Base-by-base conservation (phyloP, 2,797 vertebrate genomes). In the Sphenodon punctatus region DNA sequence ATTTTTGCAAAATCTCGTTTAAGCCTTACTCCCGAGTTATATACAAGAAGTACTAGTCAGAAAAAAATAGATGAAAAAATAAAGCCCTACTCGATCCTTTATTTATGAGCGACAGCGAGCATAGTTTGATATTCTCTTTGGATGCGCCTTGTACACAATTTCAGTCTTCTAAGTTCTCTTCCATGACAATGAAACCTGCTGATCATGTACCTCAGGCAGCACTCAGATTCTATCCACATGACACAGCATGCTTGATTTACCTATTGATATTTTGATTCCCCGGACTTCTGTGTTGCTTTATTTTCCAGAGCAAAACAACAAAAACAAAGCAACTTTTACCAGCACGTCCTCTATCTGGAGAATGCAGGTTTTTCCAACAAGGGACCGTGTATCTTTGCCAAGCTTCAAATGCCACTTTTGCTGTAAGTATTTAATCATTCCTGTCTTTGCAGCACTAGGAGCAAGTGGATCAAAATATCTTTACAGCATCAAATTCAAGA, bases 391-490 rank as follows among this genome's bases (percentile, higher is more conserved):
- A 7, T 17, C 68, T 63, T 39, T 27, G 10, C 7, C 43, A 43
- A 22, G 10, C 38, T 58, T 58, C 36, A 16, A 14, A 12, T 32
- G 14, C 3, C 27, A 12, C 11, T 65, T 63, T 76, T 25, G 43
- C 76, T 59, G 30, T 67, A 80, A 60, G 27, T 69, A 27, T 80
- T 85, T 53, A 74, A 82, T 53, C 41, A 73, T 27, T 53, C 19
- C 70, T 77, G 19, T 30, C 51, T 81, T 11, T 51, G 46, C 49
- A 86, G 39, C 19, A 64, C 39, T 78, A 69, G 58, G 68, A 75
- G 30, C 6, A 3, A 61, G 58, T 65, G 76, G 76, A 5, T 89
- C 92, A 78, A 84, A 75, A 67, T 25, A 53, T 75, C 74, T 60
- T 36, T 64, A 45, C 55, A 68, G 30, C 5, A 1, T 12, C 81